Base-by-base conservation (phyloP, 2,113 vertebrate species). In the Nerophis lumbriciformis region DNA sequence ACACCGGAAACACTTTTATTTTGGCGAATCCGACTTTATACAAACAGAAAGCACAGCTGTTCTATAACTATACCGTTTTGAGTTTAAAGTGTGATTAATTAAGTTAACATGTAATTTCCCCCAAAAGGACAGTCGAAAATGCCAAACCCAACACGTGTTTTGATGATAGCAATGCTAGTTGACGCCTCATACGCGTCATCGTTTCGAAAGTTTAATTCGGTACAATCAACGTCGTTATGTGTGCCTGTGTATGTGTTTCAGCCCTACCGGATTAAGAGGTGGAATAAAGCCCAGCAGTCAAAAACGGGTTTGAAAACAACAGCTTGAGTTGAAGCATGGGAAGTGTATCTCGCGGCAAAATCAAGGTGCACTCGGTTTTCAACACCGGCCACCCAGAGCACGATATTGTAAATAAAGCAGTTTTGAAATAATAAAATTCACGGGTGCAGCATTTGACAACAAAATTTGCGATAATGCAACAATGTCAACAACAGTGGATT, bases 311-410 rank as follows among this genome's bases (percentile, higher is more conserved):
- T 6, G 15, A 5, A 21, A 51, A 45, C 49, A 47, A 36, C 53
- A 36, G 35, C 14, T 48, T 49, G 42, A 58, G 5, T 35, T 13
- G 14, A 54, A 37, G 35, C n/a, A 48, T 5, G 5, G 9, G 11
- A n/a, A 39, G 8, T 15, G 53, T 15, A 66, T 69, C 74, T 83
- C 80, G 61, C 83, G 76, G 78, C n/a, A 76, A 66, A 60, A 50
- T 51, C 2, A 11, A 55, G 77, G 61, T 59, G 44, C 66, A 56
- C 68, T 78, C 65, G 65, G 4, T 85, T 82, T 78, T 50, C 8
- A 5, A 15, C 51, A 65, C 69, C 53, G 1, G 5, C 19, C 66
- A 55, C 28, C 71, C 66, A n/a, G 52, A 3, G 28, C 53, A 10
- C 5, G 10, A 2, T 8, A 0, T 53, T 8, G 11, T 28, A 6